These are phyloP conservation scores for Telmatochromis brichardi DNA, from an alignment of 2,113 vertebrate species.

Conservation along the genomic window DNA sequence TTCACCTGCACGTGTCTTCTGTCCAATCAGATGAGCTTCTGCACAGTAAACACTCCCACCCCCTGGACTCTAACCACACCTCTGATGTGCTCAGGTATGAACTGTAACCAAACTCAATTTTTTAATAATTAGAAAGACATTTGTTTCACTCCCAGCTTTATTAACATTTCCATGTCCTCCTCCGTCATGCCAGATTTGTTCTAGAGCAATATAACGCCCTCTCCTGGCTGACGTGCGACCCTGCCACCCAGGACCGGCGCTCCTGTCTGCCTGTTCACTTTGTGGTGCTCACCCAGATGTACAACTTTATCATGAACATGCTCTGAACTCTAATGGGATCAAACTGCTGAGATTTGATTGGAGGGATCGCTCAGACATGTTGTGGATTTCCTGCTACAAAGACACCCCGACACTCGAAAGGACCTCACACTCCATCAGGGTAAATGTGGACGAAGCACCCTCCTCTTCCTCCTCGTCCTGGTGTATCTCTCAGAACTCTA, in stretches of 20 bases:
- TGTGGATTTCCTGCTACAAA: background rate
- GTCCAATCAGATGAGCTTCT: conserved; percentile 98
- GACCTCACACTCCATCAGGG: conserved; percentile 48
- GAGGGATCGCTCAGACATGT: background rate
- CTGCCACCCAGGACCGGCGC: conserved; percentile 95
- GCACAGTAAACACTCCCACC: conserved; percentile 99
- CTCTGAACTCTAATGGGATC: conserved; percentile 53
- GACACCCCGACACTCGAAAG: conserved; percentile 3
- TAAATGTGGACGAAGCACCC: background rate
- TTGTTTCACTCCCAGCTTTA: background rate
- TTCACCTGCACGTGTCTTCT: conserved; percentile 98
- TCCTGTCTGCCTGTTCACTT: conserved; percentile 98
- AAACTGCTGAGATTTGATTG: conserved; percentile 1
- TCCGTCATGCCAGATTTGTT: conserved; percentile 82
- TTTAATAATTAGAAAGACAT: background rate
- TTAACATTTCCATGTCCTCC: background rate
- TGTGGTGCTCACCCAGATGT: conserved; percentile 99
- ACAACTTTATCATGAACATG: conserved; percentile 99
- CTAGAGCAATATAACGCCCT: conserved; percentile 99
- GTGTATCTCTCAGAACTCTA: conserved; percentile 25
- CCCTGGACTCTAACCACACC: conserved; percentile 98
- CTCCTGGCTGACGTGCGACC: conserved; percentile 98
- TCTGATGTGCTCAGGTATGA: conserved; percentile 97
- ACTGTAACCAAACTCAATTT: background rate
- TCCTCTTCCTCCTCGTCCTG: background rate